Conservation (phyloP, 2,113 vertebrate genomes). For the Rhinoptilus africanus region DNA sequence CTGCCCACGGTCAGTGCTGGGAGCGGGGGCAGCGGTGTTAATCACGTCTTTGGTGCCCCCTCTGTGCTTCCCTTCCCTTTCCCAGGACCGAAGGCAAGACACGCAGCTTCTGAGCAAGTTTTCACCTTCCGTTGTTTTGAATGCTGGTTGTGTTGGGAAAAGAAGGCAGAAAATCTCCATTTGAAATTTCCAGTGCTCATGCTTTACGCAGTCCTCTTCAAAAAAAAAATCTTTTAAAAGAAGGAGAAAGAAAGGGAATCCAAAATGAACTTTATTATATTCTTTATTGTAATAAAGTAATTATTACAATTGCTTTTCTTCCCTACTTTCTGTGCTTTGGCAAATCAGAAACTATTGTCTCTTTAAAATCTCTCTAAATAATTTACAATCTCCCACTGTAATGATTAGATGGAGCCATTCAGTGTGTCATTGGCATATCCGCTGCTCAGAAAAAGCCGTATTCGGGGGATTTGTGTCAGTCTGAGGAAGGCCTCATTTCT, state of each 20-base stretch:
- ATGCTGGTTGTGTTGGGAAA: background rate
- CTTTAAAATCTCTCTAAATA: background rate
- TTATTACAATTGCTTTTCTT: background rate
- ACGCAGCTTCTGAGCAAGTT: background rate
- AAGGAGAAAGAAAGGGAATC: background rate
- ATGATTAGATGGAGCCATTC: background rate
- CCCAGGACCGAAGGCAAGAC: background rate
- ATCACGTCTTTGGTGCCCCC: background rate
- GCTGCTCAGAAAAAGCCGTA: background rate
- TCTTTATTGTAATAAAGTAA: background rate
- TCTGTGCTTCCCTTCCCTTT: background rate
- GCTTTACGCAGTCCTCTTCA: background rate
- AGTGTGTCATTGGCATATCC: background rate
- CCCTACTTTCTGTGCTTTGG: background rate
- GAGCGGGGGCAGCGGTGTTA: background rate
- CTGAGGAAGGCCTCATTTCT: background rate
- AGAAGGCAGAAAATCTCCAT: background rate
- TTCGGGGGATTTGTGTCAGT: background rate
- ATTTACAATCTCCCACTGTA: background rate
- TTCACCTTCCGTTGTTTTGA: background rate
- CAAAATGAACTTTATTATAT: background rate
- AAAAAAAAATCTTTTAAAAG: background rate
- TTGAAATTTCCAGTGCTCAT: background rate
- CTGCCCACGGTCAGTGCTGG: background rate
- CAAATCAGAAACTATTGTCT: background rate